Evolutionary conservation across 2,888 invertebrate species (phyloP).

Genomic region (Entomobrya proxima): DNA sequence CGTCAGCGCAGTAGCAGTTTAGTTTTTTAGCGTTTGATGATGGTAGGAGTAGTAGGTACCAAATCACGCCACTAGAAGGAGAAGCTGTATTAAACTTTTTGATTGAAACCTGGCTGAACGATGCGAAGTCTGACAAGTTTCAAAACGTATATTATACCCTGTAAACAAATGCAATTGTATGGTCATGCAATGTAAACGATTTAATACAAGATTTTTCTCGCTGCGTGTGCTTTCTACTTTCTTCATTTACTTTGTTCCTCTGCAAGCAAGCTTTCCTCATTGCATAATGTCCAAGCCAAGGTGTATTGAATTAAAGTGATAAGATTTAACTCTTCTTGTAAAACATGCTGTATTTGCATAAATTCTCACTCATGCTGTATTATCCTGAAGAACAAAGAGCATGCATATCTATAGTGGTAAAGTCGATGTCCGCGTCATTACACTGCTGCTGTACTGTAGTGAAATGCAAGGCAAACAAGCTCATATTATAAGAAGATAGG

Average conservation of each 20-base stretch:
- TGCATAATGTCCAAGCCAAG: neutral
- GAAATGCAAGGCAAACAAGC: neutral
- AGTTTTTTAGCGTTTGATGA: conserved; percentile 14
- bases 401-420: no score
- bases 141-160: neutral
- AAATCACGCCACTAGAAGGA: conserved; percentile 51
- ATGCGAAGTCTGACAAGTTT: neutral
- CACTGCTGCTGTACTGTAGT: neutral
- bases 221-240: neutral
- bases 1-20: conserved; percentile 10
- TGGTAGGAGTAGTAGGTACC: conserved; percentile 36
- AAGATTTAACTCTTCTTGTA: neutral
- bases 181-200: neutral
- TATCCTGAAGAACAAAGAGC: conserved; percentile 2
- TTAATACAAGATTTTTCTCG: neutral
- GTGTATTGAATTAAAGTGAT: neutral
- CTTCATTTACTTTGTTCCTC: neutral
- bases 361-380: neutral
- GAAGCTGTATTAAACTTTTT: conserved; percentile 39
- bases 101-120: conserved; percentile 13
- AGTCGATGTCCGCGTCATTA: neutral
- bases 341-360: neutral
- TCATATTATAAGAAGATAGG: no score
- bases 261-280: neutral
- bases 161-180: neutral